Conservation (phyloP, 2,888 invertebrate species). For the Zygothrica quintamaculata region DNA sequence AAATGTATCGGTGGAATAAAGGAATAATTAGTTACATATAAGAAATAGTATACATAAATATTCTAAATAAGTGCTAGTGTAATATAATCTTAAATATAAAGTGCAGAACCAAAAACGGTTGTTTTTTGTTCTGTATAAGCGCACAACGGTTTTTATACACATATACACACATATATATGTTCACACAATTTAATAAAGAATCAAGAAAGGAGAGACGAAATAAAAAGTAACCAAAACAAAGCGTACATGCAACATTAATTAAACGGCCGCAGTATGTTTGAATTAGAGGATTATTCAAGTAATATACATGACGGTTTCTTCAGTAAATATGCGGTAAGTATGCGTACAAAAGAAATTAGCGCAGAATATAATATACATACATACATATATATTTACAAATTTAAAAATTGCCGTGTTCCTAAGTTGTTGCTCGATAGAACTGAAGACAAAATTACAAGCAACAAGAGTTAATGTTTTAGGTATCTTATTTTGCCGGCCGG, state of each 20-base stretch:
- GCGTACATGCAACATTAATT: constrained; percentile 42
- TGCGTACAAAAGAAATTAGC: constrained; percentile 57
- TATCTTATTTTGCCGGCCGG: constrained; percentile 66
- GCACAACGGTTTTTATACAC: constrained; percentile 48
- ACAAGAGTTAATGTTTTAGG: constrained; percentile 30
- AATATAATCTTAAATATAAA: constrained; percentile 24
- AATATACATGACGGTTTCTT: constrained; percentile 88
- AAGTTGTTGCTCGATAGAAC: constrained; percentile 46
- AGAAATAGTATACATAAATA: constrained; percentile 15
- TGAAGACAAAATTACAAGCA: constrained; percentile 10
- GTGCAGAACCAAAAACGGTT: constrained; percentile 39
- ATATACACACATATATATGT: constrained; percentile 1
- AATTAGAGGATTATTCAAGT: constrained; percentile 89
- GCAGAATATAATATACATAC: constrained; percentile 3
- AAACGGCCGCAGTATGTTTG: constrained; percentile 86
- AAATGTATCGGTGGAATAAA: constrained; percentile 32
- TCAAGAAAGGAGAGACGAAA: constrained; percentile 12
- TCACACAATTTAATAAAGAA: constrained; percentile 12
- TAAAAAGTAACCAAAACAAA: constrained; percentile 66
- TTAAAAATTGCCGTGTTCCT: not conserved
- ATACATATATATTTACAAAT: constrained; percentile 2
- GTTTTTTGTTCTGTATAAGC: constrained; percentile 30
- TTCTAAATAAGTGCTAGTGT: constrained; percentile 19
- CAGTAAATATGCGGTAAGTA: constrained; percentile 89
- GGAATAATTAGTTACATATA: constrained; percentile 11